Conservation (phyloP, 1,140 invertebrate genomes). For the Drosophila albomicans region DNA sequence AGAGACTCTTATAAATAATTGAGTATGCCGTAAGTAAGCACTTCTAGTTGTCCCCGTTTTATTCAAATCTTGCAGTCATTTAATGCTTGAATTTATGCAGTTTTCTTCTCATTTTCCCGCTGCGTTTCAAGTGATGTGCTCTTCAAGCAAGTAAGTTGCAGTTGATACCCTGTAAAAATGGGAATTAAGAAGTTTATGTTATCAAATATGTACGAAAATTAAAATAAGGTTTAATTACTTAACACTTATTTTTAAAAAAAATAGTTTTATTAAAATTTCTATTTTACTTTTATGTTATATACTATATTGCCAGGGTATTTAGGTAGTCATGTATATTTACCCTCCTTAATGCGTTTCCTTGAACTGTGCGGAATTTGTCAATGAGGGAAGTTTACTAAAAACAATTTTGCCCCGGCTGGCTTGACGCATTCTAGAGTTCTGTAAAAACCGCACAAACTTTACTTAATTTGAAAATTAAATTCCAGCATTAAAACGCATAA, state of each 20-base stretch:
- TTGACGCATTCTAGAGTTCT: conserved; percentile 2
- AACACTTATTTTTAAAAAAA: too few relatives aligned
- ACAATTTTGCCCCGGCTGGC: conserved; percentile 9
- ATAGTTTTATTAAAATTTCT: neutral
- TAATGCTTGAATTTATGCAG: conserved; percentile 2
- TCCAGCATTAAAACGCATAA: conserved; percentile 82
- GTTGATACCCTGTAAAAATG: neutral
- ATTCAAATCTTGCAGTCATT: conserved; percentile 4
- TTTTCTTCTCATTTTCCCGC: conserved; percentile 1
- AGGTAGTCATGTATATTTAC: neutral
- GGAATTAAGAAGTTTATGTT: too few relatives aligned
- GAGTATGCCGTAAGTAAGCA: neutral
- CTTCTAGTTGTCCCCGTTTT: neutral
- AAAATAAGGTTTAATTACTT: too few relatives aligned
- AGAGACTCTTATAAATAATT: conserved; percentile 7
- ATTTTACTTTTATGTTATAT: neutral
- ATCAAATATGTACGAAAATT: too few relatives aligned
- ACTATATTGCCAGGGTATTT: conserved; percentile 2
- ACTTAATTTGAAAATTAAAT: conserved; percentile 83
- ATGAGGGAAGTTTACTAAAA: conserved; percentile 55
- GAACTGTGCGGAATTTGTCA: conserved; percentile 42
- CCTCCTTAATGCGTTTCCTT: neutral
- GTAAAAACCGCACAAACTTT: conserved; percentile 62
- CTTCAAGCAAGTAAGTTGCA: neutral
- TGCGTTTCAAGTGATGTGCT: conserved; percentile 5